Percentiles rank a stretch among this genome's conserved stretches.
phyloP scores from a whole-genome alignment of 2,113 vertebrate genomes.

The Rhodinocichla rosea region DNA sequence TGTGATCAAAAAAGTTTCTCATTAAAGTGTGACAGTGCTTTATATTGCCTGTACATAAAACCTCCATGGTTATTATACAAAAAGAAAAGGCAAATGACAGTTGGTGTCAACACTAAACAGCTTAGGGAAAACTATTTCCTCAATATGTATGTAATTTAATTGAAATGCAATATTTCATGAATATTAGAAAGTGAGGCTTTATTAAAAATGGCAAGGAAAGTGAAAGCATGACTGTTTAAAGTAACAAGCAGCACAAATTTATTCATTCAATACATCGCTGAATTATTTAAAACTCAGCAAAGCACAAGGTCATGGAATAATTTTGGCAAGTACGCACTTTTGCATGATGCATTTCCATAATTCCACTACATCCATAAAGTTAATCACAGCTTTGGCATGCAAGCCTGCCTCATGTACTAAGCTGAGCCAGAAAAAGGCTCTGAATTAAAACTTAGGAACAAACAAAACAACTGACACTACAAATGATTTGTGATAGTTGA shows the following conservation, averaged over 20 bases:
- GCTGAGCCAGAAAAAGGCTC: constrained; percentile 56
- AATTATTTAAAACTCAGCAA: constrained; percentile 83
- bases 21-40: constrained; percentile 68
- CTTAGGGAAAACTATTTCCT: constrained; percentile 77
- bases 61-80: constrained; percentile 59
- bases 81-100: constrained; percentile 75
- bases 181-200: constrained; percentile 79
- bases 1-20: constrained; percentile 63
- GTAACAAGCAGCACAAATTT: constrained; percentile 82
- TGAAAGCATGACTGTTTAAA: constrained; percentile 78
- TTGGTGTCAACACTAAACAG: constrained; percentile 80
- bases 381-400: constrained; percentile 75
- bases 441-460: constrained; percentile 55
- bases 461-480: constrained; percentile 36
- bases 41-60: constrained; percentile 60
- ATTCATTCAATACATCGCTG: constrained; percentile 81
- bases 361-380: constrained; percentile 74
- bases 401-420: constrained; percentile 50
- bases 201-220: constrained; percentile 81
- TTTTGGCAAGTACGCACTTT: constrained; percentile 77
- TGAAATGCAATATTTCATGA: constrained; percentile 83
- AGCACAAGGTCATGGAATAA: constrained; percentile 82
- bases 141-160: constrained; percentile 79
- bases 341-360: constrained; percentile 80
- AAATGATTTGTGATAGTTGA: constrained; percentile 21